Evolutionary conservation across 2,113 vertebrate species (phyloP), one percentile per base, ranked within the genome.

Genomic region (Sarotherodon lohbergeri): DNA sequence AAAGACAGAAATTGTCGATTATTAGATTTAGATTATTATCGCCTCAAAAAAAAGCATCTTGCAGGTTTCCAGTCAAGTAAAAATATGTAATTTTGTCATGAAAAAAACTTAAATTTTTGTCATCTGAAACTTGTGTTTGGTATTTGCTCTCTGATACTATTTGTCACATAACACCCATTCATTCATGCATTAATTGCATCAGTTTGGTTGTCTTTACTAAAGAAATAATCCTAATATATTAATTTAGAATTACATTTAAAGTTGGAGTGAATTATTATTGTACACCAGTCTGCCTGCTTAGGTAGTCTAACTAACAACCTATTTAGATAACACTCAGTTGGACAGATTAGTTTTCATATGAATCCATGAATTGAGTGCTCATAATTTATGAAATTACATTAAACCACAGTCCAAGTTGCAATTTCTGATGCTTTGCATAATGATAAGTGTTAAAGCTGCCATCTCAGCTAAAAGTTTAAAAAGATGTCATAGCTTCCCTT

Each of bases 401-500:
- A 78, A 76, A 29, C 71, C 43, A 29, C 16, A 7, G 24, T 27
- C 68, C 22, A 17, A 5, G 22, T 27, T 1, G 3, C 73, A 19
- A 32, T 16, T 78, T 32, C 24, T 76, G 71, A 29, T 76, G 43
- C 16, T 29, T 48, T 48, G 43, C 71, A 29, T 16, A 19, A 29
- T 48, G 27, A 27, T 46, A 0, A 29, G 22, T 32, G 43, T 50
- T 78, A n/a, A 78, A 78, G 43, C 46, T 78, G 2, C 4, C 14
- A 19, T 32, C 46, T n/a, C 43, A 78, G 46, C 71, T 78, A 32
- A 32, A n/a, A 0, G 46, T n/a, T 48, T 29, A 12, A 19, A 76
- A 12, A 32, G 43, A 50, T 52, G 17, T 3, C 46, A 32, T 0
- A 1, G 46, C 6, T 50, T 50, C 16, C 3, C 6, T 78, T 50